Conservation (phyloP, 1,140 invertebrate genomes). For the honey bee (Apis mellifera) region DNA sequence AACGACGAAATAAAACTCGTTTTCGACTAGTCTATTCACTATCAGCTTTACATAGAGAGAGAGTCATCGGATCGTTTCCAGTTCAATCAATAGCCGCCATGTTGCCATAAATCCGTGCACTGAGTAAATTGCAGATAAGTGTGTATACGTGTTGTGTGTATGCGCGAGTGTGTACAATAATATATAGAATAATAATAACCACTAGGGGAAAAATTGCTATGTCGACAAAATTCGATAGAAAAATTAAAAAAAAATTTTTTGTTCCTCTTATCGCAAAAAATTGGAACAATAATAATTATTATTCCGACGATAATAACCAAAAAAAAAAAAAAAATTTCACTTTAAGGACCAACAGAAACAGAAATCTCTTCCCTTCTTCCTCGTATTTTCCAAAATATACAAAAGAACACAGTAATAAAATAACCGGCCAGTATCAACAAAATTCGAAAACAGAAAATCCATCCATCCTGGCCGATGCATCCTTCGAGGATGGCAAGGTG, state of each 20-base stretch:
- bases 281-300: no score
- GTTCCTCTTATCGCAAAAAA: no score
- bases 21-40: background rate
- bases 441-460: constrained; percentile 46
- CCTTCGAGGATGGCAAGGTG: constrained; percentile 37
- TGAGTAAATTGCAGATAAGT: background rate
- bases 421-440: background rate
- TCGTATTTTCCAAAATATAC: no score
- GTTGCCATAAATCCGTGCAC: background rate
- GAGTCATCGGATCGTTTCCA: constrained; percentile 10
- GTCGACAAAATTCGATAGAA: background rate
- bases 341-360: no score
- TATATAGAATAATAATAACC: constrained; percentile 7
- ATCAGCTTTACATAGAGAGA: background rate
- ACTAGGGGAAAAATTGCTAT: background rate
- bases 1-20: background rate
- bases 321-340: no score
- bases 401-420: no score
- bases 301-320: background rate
- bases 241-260: constrained; percentile 40
- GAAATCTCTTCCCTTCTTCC: no score
- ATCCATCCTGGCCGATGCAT: constrained; percentile 40
- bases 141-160: no score
- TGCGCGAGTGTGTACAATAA: no score
- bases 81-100: background rate